phyloP scores from a whole-genome alignment of 2,888 invertebrate genomes.

The Diloba caeruleocephala region DNA sequence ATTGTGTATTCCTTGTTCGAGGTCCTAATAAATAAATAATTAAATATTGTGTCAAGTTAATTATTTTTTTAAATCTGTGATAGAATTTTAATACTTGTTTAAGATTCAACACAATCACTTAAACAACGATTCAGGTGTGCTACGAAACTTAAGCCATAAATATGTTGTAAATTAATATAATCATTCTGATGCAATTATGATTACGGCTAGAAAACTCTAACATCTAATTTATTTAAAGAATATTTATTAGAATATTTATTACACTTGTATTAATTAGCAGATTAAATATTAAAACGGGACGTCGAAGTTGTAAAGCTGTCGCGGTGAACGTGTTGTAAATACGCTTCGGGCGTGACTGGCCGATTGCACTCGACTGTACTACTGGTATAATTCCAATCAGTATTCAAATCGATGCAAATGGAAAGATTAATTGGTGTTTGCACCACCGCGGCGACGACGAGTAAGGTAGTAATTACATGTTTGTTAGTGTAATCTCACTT shows the following conservation, averaged over 20 bases:
- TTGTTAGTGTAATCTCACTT: conserved; percentile 55
- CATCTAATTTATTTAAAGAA: conserved; percentile 25
- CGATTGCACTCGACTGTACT: conserved; percentile 67
- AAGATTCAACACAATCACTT: conserved; percentile 13
- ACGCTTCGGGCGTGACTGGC: conserved; percentile 64
- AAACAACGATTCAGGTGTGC: conserved; percentile 19
- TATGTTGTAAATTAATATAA: conserved; percentile 32
- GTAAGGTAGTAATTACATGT: conserved; percentile 65
- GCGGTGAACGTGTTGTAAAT: conserved; percentile 62
- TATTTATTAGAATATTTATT: conserved; percentile 44
- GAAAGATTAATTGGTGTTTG: conserved; percentile 82
- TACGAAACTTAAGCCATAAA: conserved; percentile 32
- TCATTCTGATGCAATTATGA: conserved; percentile 31
- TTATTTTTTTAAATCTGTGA: too few species aligned
- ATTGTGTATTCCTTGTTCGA: too few species aligned
- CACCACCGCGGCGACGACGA: conserved; percentile 63
- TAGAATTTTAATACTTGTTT: too few species aligned
- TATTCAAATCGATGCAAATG: conserved; percentile 85
- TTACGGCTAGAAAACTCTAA: conserved; percentile 25
- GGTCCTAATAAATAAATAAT: too few species aligned
- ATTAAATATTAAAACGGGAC: conserved; percentile 53
- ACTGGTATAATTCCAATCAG: conserved; percentile 79
- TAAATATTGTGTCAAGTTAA: too few species aligned
- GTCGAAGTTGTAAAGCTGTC: conserved; percentile 60
- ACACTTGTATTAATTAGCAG: conserved; percentile 48